phyloP scores from a whole-genome alignment of 2,888 invertebrate genomes.

The Oscheius myriophilus region DNA sequence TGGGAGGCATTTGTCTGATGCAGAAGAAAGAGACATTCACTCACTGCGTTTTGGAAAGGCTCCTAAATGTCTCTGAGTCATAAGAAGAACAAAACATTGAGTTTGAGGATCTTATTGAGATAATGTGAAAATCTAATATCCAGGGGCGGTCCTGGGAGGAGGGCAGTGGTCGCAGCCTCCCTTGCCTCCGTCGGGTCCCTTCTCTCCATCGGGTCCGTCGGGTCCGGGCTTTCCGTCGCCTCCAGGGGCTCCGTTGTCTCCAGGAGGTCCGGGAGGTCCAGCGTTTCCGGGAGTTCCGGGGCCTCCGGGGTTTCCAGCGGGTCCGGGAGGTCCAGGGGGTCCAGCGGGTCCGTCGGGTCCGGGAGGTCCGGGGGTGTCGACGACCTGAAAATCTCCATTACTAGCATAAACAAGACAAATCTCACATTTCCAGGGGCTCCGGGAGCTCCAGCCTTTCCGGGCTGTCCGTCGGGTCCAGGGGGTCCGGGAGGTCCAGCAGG shows the following conservation, averaged over 20 bases:
- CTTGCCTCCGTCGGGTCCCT: conserved; percentile 26
- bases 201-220: conserved; percentile 48
- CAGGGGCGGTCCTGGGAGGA: conserved; percentile 16
- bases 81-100: not conserved
- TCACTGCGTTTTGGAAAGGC: too few species aligned
- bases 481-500: conserved; percentile 52
- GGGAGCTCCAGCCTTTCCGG: conserved; percentile 42
- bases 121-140: conserved; percentile 19
- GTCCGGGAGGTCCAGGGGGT: conserved; percentile 45
- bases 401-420: too few species aligned
- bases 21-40: too few species aligned
- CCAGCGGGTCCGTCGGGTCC: conserved; percentile 56
- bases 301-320: conserved; percentile 39
- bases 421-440: not conserved
- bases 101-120: conserved; percentile 13
- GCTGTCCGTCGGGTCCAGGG: conserved; percentile 51
- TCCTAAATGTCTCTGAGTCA: too few species aligned
- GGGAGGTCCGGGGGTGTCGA: conserved; percentile 44
- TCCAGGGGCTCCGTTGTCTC: conserved; percentile 44
- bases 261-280: conserved; percentile 49
- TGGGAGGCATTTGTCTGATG: too few species aligned
- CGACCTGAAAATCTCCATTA: not conserved
- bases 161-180: not conserved
- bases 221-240: conserved; percentile 54
- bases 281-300: conserved; percentile 32